A percentile compares a stretch with the other conserved stretches of the same genome.
These are phyloP conservation scores for Propithecus perrieri DNA, from an alignment of 2,797 vertebrate genomes.

Conservation along the genomic window DNA sequence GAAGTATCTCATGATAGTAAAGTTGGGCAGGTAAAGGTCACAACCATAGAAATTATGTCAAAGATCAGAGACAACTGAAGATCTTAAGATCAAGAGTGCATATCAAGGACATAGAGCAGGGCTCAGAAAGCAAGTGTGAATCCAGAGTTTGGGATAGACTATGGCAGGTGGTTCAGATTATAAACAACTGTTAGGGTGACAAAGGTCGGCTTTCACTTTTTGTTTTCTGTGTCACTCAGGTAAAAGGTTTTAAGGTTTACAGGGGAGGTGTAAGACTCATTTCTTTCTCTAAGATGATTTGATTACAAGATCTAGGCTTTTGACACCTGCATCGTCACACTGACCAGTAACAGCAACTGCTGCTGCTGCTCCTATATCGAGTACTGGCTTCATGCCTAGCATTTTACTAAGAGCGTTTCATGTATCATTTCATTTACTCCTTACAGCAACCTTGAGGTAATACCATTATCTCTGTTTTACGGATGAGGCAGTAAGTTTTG, in stretches of 20 bases:
- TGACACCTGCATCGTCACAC: background rate
- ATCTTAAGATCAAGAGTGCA: background rate
- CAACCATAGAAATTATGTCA: background rate
- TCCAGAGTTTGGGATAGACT: background rate
- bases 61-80: background rate
- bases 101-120: background rate
- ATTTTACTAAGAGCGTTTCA: background rate
- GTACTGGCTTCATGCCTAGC: background rate
- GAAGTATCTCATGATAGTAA: background rate
- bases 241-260: background rate
- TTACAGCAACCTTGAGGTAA: background rate
- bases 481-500: background rate
- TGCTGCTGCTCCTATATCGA: rapidly evolving
- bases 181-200: background rate
- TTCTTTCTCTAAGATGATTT: background rate
- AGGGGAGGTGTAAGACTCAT: background rate
- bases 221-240: background rate
- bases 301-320: background rate
- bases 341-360: background rate
- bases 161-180: background rate
- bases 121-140: background rate
- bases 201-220: background rate
- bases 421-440: background rate
- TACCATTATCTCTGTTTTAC: background rate
- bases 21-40: background rate